Percentiles rank a stretch among this genome's conserved stretches.
Evolutionary conservation across 1,140 invertebrate genomes (phyloP).

Genomic region (Paracyclopina nana): DNA sequence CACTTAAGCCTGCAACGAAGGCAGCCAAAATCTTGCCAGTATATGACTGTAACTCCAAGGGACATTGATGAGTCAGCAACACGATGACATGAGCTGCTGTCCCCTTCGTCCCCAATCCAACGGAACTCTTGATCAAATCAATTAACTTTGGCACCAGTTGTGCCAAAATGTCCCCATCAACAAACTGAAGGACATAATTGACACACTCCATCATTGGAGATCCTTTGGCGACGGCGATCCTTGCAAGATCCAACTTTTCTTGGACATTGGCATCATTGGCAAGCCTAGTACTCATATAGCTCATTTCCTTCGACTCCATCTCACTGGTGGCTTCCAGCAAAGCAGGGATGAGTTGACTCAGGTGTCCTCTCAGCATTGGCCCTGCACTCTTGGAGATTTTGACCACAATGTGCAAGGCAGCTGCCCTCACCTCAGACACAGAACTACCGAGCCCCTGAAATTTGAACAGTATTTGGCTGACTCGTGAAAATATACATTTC

Average conservation of each 20-base stretch:
- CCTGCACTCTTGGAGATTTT: constrained; percentile 61
- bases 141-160: constrained; percentile 55
- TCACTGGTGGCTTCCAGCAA: constrained; percentile 63
- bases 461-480: background rate
- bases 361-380: constrained; percentile 48
- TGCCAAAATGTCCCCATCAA: constrained; percentile 49
- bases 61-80: constrained; percentile 40
- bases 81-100: constrained; percentile 64
- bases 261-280: constrained; percentile 40
- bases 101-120: constrained; percentile 61
- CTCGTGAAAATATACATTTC: background rate
- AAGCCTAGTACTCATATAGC: constrained; percentile 51
- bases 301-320: constrained; percentile 51
- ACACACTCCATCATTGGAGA: constrained; percentile 74
- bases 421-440: constrained; percentile 12
- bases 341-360: constrained; percentile 56
- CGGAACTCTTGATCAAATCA: constrained; percentile 55
- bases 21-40: constrained; percentile 53
- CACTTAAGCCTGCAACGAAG: constrained; percentile 52
- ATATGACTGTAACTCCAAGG: constrained; percentile 39
- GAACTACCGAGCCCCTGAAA: background rate
- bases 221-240: constrained; percentile 51
- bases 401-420: constrained; percentile 48
- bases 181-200: constrained; percentile 57
- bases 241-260: constrained; percentile 46